Evolutionary conservation across 2,888 invertebrate species (phyloP).

Genomic region (Pimpla rufipes): DNA sequence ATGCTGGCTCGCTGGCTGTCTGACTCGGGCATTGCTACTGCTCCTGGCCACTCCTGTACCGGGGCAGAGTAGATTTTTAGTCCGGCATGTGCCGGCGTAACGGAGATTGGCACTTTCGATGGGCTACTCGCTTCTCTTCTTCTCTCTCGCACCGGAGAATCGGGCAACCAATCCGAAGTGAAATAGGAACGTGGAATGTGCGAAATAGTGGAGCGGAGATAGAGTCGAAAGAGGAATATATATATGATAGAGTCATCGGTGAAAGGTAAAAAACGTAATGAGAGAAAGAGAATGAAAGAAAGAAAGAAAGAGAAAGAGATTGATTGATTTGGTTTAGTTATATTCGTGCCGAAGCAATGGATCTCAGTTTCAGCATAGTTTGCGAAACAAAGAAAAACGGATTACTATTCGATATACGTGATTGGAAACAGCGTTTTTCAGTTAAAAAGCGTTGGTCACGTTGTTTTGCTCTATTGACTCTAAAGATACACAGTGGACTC

Average conservation of each 20-base stretch:
- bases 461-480: too few relatives aligned
- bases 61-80: constrained; percentile 74
- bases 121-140: constrained; percentile 66
- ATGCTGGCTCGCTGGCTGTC: constrained; percentile 57
- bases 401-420: too few relatives aligned
- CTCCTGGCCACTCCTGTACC: constrained; percentile 27
- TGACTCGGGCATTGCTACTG: constrained; percentile 47
- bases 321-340: background rate
- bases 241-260: constrained; percentile 11
- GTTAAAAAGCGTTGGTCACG: too few relatives aligned
- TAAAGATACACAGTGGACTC: too few relatives aligned
- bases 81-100: constrained; percentile 70
- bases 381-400: too few relatives aligned
- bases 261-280: constrained; percentile 26
- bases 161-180: constrained; percentile 7
- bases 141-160: constrained; percentile 38
- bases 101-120: constrained; percentile 79
- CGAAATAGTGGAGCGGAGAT: constrained; percentile 27
- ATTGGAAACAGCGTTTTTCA: too few relatives aligned
- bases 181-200: constrained; percentile 10
- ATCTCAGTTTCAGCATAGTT: too few relatives aligned
- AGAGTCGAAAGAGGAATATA: constrained; percentile 16
- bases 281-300: constrained; percentile 17
- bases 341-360: too few relatives aligned
- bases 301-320: constrained; percentile 2